These are phyloP conservation scores for Euglossa dilemma DNA, from an alignment of 1,140 invertebrate species.

Conservation along the genomic window DNA sequence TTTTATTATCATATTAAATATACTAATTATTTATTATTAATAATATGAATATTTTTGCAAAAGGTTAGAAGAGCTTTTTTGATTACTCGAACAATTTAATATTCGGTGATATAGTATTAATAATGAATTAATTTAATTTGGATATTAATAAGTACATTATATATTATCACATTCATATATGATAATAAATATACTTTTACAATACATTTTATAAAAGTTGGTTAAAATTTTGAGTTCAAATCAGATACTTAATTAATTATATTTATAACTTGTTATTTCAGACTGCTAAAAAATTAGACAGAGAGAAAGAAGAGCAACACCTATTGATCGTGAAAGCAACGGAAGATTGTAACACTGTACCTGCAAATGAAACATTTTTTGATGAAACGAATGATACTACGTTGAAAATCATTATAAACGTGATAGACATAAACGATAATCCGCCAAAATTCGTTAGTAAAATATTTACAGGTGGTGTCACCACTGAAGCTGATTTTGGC, in stretches of 20 bases:
- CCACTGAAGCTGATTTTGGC: slow-evolving; percentile 95
- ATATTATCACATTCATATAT: no score
- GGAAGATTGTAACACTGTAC: slow-evolving; percentile 88
- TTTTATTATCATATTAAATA: no score
- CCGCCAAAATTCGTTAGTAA: slow-evolving; percentile 88
- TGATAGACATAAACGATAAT: slow-evolving; percentile 96
- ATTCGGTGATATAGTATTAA: no score
- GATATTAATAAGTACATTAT: no score
- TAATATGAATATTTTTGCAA: no score
- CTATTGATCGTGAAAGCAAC: slow-evolving; percentile 90
- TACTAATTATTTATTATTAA: no score
- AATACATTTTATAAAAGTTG: no score
- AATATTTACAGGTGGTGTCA: slow-evolving; percentile 96
- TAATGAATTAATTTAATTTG: no score
- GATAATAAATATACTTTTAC: no score
- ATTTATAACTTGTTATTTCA: slow-evolving; percentile 60
- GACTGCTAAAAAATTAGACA: slow-evolving; percentile 86
- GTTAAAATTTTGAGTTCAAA: no score
- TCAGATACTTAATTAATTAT: neutral
- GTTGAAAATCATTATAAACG: slow-evolving; percentile 88
- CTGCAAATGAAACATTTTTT: slow-evolving; percentile 81
- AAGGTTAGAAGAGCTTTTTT: no score
- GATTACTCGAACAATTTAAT: no score
- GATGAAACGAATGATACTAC: slow-evolving; percentile 87
- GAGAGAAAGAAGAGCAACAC: slow-evolving; percentile 89